A percentile compares a stretch with the other conserved stretches of the same genome.
Evolutionary conservation across 2,888 invertebrate species (phyloP).

Genomic region (Athalia circularis): DNA sequence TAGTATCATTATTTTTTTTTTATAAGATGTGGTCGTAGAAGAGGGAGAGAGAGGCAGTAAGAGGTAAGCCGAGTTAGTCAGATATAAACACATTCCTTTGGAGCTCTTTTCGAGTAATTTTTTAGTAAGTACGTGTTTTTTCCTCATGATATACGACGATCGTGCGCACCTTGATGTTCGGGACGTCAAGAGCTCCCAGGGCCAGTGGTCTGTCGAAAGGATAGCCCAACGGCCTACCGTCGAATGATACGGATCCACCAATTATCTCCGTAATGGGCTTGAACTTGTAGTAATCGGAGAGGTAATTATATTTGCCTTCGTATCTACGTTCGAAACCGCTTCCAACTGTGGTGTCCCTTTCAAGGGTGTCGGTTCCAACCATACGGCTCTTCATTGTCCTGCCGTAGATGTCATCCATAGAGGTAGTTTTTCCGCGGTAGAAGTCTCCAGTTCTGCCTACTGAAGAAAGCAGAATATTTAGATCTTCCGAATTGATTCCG

Average conservation of each 20-base stretch:
- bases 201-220: slow-evolving; percentile 77
- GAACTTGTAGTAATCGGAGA: slow-evolving; percentile 63
- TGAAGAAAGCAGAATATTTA: too few species aligned
- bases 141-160: slow-evolving; percentile 76
- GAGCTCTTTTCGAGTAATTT: not conserved
- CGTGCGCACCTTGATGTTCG: slow-evolving; percentile 76
- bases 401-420: too few species aligned
- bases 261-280: slow-evolving; percentile 64
- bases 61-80: not conserved
- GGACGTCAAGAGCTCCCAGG: slow-evolving; percentile 68
- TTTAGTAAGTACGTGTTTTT: too few species aligned
- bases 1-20: not conserved
- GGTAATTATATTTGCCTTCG: slow-evolving; percentile 53
- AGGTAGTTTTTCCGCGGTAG: too few species aligned
- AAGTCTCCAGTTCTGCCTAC: too few species aligned
- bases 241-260: slow-evolving; percentile 72
- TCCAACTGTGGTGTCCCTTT: too few species aligned
- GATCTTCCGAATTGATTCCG: too few species aligned
- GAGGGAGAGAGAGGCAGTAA: not conserved
- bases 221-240: slow-evolving; percentile 76
- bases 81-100: not conserved
- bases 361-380: too few species aligned
- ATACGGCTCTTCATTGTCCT: not conserved
- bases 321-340: not conserved
- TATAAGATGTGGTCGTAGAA: not conserved